Evolutionary conservation across 2,888 invertebrate genomes (phyloP), one percentile per base, ranked within the genome.

Genomic region (Monopis laevigella): DNA sequence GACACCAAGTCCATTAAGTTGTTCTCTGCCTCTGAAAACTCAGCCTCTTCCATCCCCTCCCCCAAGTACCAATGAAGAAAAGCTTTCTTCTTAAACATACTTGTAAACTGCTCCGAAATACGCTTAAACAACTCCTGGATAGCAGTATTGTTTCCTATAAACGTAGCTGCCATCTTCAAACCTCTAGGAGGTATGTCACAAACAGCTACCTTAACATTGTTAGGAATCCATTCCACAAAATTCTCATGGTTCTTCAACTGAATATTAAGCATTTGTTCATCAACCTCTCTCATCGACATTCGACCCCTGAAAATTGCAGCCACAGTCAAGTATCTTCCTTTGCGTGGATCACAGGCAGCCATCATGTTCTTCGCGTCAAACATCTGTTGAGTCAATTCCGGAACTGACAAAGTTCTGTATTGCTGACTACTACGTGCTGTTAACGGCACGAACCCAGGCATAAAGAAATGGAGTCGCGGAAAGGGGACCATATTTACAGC

Each of bases 51-150:
- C 93, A 93, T 93, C 50, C 93, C 93, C 64, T 94, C 93, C 41
- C 92, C 93, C 24, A 92, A 92, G 75, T 93, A 97, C 96, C 96
- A 97, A 84, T 96, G 96, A 55, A 96, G 85, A 86, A 96, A 96
- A 58, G 96, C 96, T 82, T 94, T 96, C 58, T 96, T 87, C 56
- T 95, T 86, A 84, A 96, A 96, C 96, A 97, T 95, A 55, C 92
- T 91, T 41, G 89, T 88, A 61, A 93, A 93, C 67, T 93, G 93
- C 59, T 92, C 91, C 13, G 88, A 87, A 52, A 93, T 88, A 65
- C 93, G 85, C 69, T 92, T 92, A 78, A 95, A 94, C 52, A 94
- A 75, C 57, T 90, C 90, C 64, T 93, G 93, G 51, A 92, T 92
- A 49, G 92, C 91, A 11, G 93, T 93, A 5, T 90, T 88, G 69